Evolutionary conservation across 2,888 invertebrate genomes (phyloP), one percentile per base, ranked within the genome.

Genomic region (Xestobium rufovillosum): DNA sequence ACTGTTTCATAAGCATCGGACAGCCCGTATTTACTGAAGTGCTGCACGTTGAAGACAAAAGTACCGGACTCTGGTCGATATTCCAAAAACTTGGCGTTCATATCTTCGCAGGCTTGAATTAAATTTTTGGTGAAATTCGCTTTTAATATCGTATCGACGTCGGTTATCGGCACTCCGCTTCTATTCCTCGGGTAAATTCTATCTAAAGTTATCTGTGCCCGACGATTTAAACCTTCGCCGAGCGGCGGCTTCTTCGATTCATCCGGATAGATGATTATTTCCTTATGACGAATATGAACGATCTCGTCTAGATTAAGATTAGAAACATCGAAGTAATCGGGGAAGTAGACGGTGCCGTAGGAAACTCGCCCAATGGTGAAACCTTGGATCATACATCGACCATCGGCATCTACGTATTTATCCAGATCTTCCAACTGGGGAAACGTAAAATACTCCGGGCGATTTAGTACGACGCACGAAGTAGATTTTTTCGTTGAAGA

Each of bases 11-110:
- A 6, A 8, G 6, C 23, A 8, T 19, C 23, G 23, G 6, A 19
- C 23, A 57, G 59, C 0, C 89, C 90, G 61, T 95, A 96, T 57
- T 92, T 94, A 10, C 94, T 92, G 65, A 95, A 95, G 65, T 95
- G 95, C 38, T 89, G 84, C 29, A 90, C 88, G 62, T 84, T 78
- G 66, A 97, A 97, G 33, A 95, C 94, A 96, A 97, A 98, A 36
- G 94, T 91, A 14, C 97, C 97, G 2, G 91, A 92, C 60, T 89
- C 87, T 0, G 95, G 89, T 0, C 92, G 75, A 66, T 95, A 97
- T 59, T 97, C 96, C 3, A 94, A 77, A 63, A 97, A 98, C 35
- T 82, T 79, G 0, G 92, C 91, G 43, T 83, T 84, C 63, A 94
- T 85, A 51, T 86, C 88, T 44, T 81, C 79, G 39, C 91, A 88